phyloP scores from a whole-genome alignment of 2,797 vertebrate species.

The Catostomus latipinnis region DNA sequence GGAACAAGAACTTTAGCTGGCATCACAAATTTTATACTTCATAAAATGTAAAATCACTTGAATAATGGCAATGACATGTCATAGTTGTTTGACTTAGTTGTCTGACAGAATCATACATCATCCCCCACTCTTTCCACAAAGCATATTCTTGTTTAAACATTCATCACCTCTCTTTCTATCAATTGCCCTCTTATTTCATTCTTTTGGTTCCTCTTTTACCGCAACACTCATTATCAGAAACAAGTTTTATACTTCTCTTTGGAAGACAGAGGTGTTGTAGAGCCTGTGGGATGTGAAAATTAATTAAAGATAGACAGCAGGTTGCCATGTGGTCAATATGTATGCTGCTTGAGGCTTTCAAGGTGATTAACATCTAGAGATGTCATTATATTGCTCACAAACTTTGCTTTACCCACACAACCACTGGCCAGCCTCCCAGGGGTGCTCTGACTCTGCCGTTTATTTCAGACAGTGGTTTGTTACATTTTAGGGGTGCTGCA shows the following conservation, averaged over 20 bases:
- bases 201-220: slow-evolving; percentile 4
- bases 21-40: not conserved
- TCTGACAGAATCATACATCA: slow-evolving; percentile 40
- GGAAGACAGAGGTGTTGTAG: slow-evolving; percentile 12
- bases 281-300: slow-evolving; percentile 64
- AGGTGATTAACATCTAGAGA: slow-evolving; percentile 77
- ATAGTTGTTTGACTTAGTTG: slow-evolving; percentile 28
- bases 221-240: slow-evolving; percentile 11
- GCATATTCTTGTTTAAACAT: slow-evolving; percentile 37
- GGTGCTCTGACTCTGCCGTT: slow-evolving; percentile 60
- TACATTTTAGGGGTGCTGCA: slow-evolving; percentile 48
- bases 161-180: slow-evolving; percentile 40
- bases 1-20: not conserved
- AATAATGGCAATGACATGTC: slow-evolving; percentile 32
- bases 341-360: slow-evolving; percentile 67
- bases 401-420: slow-evolving; percentile 62
- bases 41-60: slow-evolving; percentile 2
- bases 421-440: slow-evolving; percentile 61
- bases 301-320: slow-evolving; percentile 74
- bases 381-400: slow-evolving; percentile 73
- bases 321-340: slow-evolving; percentile 75
- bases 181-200: slow-evolving; percentile 7
- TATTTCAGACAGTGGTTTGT: slow-evolving; percentile 64
- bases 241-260: not conserved
- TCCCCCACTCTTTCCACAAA: slow-evolving; percentile 20